Conservation (phyloP, 2,797 vertebrate genomes). For the Arrhamphus sclerolepis region DNA sequence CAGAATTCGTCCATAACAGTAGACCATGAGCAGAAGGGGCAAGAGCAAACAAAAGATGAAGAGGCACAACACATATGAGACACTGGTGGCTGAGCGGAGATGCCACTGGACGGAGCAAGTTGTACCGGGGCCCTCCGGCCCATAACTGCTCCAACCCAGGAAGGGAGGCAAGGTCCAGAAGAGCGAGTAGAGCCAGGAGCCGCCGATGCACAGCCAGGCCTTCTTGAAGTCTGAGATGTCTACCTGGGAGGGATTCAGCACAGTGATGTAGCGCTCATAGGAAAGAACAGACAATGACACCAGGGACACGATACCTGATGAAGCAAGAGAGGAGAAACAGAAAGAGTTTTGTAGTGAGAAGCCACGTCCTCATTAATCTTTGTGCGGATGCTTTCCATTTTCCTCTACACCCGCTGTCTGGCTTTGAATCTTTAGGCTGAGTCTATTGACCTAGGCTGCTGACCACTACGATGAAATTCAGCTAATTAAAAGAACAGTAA, state of each 20-base stretch:
- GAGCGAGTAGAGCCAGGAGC: conserved; percentile 83
- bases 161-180: conserved; percentile 80
- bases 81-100: conserved; percentile 68
- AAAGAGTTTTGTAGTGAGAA: background rate
- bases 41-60: conserved; percentile 84
- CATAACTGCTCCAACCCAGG: conserved; percentile 85
- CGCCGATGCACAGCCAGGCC: conserved; percentile 76
- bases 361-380: background rate
- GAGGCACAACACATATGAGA: conserved; percentile 82
- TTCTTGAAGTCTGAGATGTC: conserved; percentile 82
- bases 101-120: conserved; percentile 85
- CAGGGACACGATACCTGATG: conserved; percentile 81
- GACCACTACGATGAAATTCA: too few relatives aligned
- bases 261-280: conserved; percentile 77
- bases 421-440: background rate
- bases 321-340: conserved; percentile 4
- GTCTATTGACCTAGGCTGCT: background rate
- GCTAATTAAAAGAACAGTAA: too few relatives aligned
- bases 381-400: too few relatives aligned
- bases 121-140: conserved; percentile 83
- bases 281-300: conserved; percentile 83
- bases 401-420: background rate
- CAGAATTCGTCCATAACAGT: conserved; percentile 79
- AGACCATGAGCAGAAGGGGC: conserved; percentile 82
- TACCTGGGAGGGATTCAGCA: conserved; percentile 71